These are phyloP conservation scores for Arnoldichthys spilopterus DNA, from an alignment of 2,797 vertebrate species.

Conservation along the genomic window DNA sequence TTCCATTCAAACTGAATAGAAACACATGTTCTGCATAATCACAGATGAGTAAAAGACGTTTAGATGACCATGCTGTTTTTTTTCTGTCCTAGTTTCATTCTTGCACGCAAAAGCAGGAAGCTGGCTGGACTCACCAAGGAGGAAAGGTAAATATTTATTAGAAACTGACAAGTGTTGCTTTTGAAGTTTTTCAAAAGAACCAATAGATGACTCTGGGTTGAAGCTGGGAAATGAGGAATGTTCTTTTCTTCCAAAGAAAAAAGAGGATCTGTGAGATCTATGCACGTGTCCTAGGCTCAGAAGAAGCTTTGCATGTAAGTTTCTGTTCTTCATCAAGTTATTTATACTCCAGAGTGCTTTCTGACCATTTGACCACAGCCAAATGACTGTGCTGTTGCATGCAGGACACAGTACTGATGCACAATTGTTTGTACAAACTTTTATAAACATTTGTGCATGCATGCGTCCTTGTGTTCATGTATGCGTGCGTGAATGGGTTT, in stretches of 20 bases:
- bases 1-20: conserved; percentile 1
- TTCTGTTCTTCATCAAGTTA: conserved; percentile 8
- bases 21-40: conserved; percentile 14
- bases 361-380: background rate
- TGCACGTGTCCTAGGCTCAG: conserved; percentile 86
- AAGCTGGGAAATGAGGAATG: conserved; percentile 5
- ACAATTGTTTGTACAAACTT: too few species aligned
- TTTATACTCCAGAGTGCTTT: background rate
- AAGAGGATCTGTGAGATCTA: conserved; percentile 93
- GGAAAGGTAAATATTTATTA: conserved; percentile 81
- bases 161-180: conserved; percentile 20
- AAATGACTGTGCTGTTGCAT: background rate
- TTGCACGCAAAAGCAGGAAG: conserved; percentile 89
- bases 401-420: too few species aligned
- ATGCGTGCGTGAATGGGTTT: too few species aligned
- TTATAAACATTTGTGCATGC: too few species aligned
- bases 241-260: conserved; percentile 74
- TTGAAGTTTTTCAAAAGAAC: background rate
- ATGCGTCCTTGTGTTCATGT: too few species aligned
- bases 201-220: conserved; percentile 3
- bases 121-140: conserved; percentile 85
- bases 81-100: conserved; percentile 87
- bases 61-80: conserved; percentile 32
- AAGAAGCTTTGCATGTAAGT: conserved; percentile 93
- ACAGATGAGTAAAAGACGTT: conserved; percentile 26